A percentile compares a stretch with the other conserved stretches of the same genome.
Conservation (phyloP, 2,888 invertebrate species). For the Chymomyza procnemis region DNA sequence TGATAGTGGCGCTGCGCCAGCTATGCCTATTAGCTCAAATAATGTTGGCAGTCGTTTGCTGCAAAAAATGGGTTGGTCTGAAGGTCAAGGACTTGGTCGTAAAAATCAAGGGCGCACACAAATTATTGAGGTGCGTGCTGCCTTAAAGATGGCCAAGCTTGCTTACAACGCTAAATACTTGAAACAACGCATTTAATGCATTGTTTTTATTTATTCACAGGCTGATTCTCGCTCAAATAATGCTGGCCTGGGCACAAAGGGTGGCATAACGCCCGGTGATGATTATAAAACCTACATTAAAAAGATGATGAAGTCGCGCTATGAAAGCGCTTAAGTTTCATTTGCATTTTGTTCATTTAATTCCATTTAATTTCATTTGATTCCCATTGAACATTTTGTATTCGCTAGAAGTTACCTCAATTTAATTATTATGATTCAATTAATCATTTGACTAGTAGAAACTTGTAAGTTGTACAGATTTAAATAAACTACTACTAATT, state of each 20-base stretch:
- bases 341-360: neutral
- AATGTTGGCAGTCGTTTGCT: constrained; percentile 96
- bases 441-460: constrained; percentile 30
- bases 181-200: no score
- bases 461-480: constrained; percentile 26
- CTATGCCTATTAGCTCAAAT: constrained; percentile 84
- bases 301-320: constrained; percentile 79
- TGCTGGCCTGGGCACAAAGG: constrained; percentile 92
- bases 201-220: constrained; percentile 38
- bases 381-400: constrained; percentile 4
- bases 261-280: constrained; percentile 73
- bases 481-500: constrained; percentile 27
- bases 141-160: no score
- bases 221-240: constrained; percentile 81
- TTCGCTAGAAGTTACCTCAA: constrained; percentile 38
- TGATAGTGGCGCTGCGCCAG: constrained; percentile 71
- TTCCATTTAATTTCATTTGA: constrained; percentile 1
- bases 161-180: no score
- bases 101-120: constrained; percentile 94
- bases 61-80: constrained; percentile 99
- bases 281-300: constrained; percentile 79
- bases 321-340: constrained; percentile 73
- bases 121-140: constrained; percentile 89
- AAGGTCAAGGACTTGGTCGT: constrained; percentile 96
- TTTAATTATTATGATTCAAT: constrained; percentile 17